A percentile compares a stretch with the other conserved stretches of the same genome.
These are phyloP conservation scores for Cirrhinus mrigala DNA, from an alignment of 2,797 vertebrate genomes.

Conservation along the genomic window DNA sequence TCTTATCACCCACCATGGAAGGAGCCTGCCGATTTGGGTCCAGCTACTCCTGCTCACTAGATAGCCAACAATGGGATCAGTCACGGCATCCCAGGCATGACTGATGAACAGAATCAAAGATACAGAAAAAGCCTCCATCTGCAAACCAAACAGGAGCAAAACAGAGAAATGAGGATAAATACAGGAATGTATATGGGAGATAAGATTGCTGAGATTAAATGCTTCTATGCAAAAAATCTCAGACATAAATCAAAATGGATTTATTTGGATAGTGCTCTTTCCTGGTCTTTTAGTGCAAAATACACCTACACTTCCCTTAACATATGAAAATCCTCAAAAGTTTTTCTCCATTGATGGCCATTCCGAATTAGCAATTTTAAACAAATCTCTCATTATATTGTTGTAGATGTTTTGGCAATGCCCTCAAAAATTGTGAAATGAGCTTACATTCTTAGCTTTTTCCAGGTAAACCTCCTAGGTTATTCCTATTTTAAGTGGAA, in stretches of 20 bases:
- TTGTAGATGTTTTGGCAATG: background rate
- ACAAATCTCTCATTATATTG: background rate
- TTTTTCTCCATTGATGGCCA: background rate
- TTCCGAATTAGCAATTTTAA: background rate
- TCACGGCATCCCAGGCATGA: constrained; percentile 79
- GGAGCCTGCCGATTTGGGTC: constrained; percentile 74
- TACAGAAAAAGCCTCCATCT: constrained; percentile 76
- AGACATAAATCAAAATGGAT: background rate
- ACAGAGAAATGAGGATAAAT: background rate
- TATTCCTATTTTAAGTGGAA: background rate
- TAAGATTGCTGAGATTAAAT: constrained; percentile 20
- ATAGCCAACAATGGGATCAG: constrained; percentile 78
- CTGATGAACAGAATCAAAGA: constrained; percentile 80
- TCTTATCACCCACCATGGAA: constrained; percentile 72
- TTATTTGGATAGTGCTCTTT: background rate
- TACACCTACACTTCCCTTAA: background rate
- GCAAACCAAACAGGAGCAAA: constrained; percentile 35
- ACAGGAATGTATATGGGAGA: background rate
- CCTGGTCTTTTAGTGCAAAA: background rate
- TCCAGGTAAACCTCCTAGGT: background rate
- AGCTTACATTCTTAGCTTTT: background rate
- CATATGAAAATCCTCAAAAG: background rate
- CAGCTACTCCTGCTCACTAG: constrained; percentile 77
- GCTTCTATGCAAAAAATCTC: background rate
- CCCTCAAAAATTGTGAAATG: background rate